Conservation (phyloP, 2,888 invertebrate species). For the Idaea biselata region DNA sequence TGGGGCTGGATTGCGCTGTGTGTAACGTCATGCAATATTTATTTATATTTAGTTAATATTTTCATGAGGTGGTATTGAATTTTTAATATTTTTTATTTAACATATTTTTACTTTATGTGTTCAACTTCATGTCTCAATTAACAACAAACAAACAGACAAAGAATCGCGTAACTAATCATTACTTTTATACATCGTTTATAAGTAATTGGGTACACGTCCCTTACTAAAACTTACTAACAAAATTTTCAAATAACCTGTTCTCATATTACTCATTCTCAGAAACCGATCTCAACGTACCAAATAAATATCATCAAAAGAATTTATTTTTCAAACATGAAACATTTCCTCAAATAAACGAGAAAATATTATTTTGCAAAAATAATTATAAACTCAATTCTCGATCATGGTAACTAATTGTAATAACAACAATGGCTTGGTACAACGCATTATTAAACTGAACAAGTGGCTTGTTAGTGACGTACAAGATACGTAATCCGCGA, state of each 20-base stretch:
- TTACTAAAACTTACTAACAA: too few species aligned
- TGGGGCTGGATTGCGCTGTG: too few species aligned
- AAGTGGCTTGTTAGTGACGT: slow-evolving; percentile 69
- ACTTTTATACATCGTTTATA: too few species aligned
- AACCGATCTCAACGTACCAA: neutral
- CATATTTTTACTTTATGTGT: too few species aligned
- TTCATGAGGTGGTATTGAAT: too few species aligned
- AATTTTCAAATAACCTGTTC: neutral
- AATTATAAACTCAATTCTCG: slow-evolving; percentile 11
- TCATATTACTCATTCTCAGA: neutral
- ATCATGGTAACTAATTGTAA: neutral
- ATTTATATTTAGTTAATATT: too few species aligned
- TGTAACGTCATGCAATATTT: too few species aligned
- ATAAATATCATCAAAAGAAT: neutral
- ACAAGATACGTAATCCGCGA: slow-evolving; percentile 43
- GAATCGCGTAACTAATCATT: too few species aligned
- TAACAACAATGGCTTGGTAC: slow-evolving; percentile 35
- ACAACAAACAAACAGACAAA: too few species aligned
- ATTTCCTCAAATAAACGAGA: neutral
- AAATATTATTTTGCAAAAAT: neutral
- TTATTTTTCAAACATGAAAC: neutral
- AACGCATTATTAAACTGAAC: slow-evolving; percentile 47
- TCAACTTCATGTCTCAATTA: too few species aligned
- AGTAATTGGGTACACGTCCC: too few species aligned
- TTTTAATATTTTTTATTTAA: too few species aligned